phyloP scores from a whole-genome alignment of 2,113 vertebrate genomes.

The Kryptolebias marmoratus region DNA sequence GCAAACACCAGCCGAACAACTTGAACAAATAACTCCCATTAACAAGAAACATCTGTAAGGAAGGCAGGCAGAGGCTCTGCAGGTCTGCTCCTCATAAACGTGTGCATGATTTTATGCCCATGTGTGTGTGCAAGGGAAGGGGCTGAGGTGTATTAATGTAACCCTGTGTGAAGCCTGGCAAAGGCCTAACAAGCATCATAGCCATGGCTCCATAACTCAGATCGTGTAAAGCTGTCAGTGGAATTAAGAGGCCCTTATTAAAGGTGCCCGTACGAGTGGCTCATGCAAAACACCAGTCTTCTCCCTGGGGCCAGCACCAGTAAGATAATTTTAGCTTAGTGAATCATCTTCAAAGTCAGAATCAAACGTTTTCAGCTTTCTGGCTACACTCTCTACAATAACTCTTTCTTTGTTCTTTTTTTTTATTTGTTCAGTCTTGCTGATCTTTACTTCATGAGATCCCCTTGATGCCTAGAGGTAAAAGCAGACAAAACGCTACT shows the following conservation, averaged over 20 bases:
- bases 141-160: conserved; percentile 66
- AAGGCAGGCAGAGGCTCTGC: conserved; percentile 41
- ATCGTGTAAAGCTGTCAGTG: conserved; percentile 80
- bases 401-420: conserved; percentile 32
- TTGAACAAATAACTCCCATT: too few relatives aligned
- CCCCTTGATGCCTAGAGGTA: conserved; percentile 32
- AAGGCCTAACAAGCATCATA: conserved; percentile 71
- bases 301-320: conserved; percentile 59
- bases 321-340: conserved; percentile 81
- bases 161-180: conserved; percentile 67
- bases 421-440: conserved; percentile 10
- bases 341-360: conserved; percentile 76
- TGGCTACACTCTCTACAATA: conserved; percentile 36
- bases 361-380: conserved; percentile 26
- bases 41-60: conserved; percentile 27
- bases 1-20: too few relatives aligned
- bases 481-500: conserved; percentile 23
- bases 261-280: conserved; percentile 75
- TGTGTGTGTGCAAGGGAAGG: conserved; percentile 7
- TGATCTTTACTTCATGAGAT: conserved; percentile 25
- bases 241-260: conserved; percentile 84
- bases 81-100: conserved; percentile 21
- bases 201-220: conserved; percentile 77
- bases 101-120: conserved; percentile 32
- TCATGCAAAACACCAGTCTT: conserved; percentile 74